Base-by-base conservation (phyloP, 2,888 invertebrate genomes). In the Ctena decussata region DNA sequence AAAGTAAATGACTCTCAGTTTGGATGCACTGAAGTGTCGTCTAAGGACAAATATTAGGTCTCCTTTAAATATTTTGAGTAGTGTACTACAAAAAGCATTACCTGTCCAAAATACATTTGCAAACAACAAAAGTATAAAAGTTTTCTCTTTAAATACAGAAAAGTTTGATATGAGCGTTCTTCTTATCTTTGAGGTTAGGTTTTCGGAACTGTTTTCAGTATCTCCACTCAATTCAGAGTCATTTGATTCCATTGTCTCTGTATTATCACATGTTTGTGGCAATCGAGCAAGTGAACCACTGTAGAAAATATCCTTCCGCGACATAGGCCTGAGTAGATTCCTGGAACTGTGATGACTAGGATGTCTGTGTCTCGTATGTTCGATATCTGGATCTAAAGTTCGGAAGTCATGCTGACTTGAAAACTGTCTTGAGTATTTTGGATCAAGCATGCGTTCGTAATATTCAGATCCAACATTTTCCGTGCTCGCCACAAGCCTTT, bases 231-330 rank as follows among this genome's bases (percentile, higher is more conserved):
- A 12, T 57, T 12, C n/a, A 11, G 57, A 27, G 8, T 57, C 27
- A 76, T 80, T 21, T 70, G 57, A 65, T 30, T 39, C 70, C 11
- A 8, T 27, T 6, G 35, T 6, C 1, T 70, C 70, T n/a, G 24
- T n/a, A 37, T 37, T 35, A 70, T 73, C 41, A 27, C 87, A 60
- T 90, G 93, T 95, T 83, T 93, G 93, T 21, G 96, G 95, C 74
- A 97, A 95, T 91, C 96, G 97, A 69, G 96, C 96, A 37, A 97
- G 96, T 92, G 97, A 98, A 90, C 98, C 98, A 95, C 98, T 97
- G 95, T 99, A 99, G 92, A 99, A 97, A 12, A 98, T 97, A 95
- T 99, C 99, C 77, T 98, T 98, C 81, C 98, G 97, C 93, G 97
- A 97, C 97, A 99, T 97, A 24, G 98, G 97, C 0, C 98, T 84